Evolutionary conservation across 2,113 vertebrate species (phyloP).

Genomic region (Camelus bactrianus): DNA sequence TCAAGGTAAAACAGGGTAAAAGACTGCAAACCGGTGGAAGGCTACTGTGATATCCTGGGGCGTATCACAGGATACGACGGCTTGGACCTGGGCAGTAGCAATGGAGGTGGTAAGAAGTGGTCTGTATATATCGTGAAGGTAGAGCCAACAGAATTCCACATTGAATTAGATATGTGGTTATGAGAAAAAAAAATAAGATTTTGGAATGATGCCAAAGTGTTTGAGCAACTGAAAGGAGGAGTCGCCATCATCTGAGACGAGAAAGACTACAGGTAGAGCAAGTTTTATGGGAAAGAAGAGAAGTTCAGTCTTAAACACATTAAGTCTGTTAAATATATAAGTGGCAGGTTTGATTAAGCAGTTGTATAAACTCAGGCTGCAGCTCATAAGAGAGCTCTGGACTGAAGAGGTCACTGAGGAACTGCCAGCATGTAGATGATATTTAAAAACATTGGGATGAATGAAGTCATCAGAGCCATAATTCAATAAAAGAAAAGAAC

Average conservation of each 20-base stretch:
- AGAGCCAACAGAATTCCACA: conserved; percentile 3
- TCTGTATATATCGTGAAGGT: neutral
- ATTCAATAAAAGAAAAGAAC: neutral
- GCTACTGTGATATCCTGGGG: neutral
- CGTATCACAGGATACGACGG: neutral
- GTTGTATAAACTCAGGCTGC: neutral
- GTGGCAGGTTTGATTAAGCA: neutral
- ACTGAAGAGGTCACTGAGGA: neutral
- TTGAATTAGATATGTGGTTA: neutral
- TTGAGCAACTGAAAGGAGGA: neutral
- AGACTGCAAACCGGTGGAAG: neutral
- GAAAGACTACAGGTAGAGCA: neutral
- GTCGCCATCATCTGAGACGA: neutral
- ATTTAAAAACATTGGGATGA: neutral
- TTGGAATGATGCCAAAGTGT: neutral
- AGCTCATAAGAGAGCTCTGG: neutral
- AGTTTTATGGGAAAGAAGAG: neutral
- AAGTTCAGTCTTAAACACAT: neutral
- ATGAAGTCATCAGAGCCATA: neutral
- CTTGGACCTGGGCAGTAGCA: neutral
- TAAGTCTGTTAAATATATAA: neutral
- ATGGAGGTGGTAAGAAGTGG: neutral
- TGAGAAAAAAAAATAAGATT: neutral
- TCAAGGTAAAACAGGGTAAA: neutral
- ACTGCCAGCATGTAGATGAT: neutral